phyloP scores from a whole-genome alignment of 30 jellyfish, hydroid and myxozoan genomes.

The Nemopilema nomurai region DNA sequence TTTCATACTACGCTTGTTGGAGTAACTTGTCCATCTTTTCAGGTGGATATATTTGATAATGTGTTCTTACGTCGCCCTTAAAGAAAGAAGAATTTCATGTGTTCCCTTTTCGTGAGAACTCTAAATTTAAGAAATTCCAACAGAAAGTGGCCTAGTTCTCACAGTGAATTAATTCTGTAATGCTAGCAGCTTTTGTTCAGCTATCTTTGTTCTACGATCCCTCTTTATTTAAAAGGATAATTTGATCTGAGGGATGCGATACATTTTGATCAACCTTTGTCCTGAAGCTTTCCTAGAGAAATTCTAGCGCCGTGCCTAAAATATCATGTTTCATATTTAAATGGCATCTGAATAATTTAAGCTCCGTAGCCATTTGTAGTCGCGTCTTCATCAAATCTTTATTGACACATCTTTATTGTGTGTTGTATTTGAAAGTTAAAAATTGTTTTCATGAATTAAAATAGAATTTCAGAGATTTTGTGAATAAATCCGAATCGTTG shows the following conservation, averaged over 20 bases:
- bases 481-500: neutral
- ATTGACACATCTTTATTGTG: neutral
- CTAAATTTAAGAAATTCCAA: neutral
- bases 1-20: neutral
- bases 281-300: too few species aligned
- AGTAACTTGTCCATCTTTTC: neutral
- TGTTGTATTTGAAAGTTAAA: neutral
- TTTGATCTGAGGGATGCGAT: too few species aligned
- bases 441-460: neutral
- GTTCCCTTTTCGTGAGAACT: neutral
- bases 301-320: too few species aligned
- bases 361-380: too few species aligned
- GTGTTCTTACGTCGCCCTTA: neutral
- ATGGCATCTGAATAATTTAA: too few species aligned
- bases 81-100: neutral
- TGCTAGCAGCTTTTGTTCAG: too few species aligned
- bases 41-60: neutral
- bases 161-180: neutral
- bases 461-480: neutral
- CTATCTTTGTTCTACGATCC: too few species aligned
- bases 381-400: too few species aligned
- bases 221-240: too few species aligned
- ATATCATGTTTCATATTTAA: too few species aligned
- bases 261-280: too few species aligned
- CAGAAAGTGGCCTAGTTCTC: neutral